phyloP scores from a whole-genome alignment of 1,140 invertebrate genomes.

The Drosophila ambigua region DNA sequence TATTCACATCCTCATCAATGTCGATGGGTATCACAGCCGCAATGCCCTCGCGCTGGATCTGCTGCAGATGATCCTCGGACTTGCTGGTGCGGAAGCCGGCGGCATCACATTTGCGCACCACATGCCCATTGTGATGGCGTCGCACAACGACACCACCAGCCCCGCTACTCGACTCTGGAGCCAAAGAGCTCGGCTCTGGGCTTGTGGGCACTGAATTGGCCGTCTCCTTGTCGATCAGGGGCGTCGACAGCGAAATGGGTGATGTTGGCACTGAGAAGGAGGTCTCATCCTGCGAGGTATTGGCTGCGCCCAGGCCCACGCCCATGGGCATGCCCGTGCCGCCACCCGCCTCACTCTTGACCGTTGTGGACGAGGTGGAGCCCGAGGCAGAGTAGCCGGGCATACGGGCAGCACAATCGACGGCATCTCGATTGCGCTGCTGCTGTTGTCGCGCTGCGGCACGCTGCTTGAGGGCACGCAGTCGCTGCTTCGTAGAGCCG shows the following conservation, averaged over 20 bases:
- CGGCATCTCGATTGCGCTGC: slow-evolving; percentile 62
- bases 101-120: slow-evolving; percentile 80
- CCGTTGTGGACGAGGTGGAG: slow-evolving; percentile 74
- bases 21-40: slow-evolving; percentile 92
- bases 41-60: slow-evolving; percentile 83
- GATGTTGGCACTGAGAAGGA: slow-evolving; percentile 83
- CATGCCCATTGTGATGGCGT: slow-evolving; percentile 72
- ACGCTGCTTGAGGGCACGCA: slow-evolving; percentile 74
- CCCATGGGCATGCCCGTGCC: slow-evolving; percentile 20
- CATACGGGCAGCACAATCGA: slow-evolving; percentile 58
- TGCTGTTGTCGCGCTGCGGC: slow-evolving; percentile 55
- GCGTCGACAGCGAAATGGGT: slow-evolving; percentile 78
- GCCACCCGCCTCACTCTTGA: slow-evolving; percentile 66
- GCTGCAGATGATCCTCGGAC: slow-evolving; percentile 93
- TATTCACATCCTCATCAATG: slow-evolving; percentile 96
- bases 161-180: slow-evolving; percentile 82
- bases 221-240: slow-evolving; percentile 78
- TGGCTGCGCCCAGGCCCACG: slow-evolving; percentile 32
- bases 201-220: slow-evolving; percentile 92
- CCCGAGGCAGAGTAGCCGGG: slow-evolving; percentile 55
- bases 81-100: slow-evolving; percentile 89
- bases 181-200: slow-evolving; percentile 86
- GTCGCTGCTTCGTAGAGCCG: slow-evolving; percentile 71
- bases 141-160: slow-evolving; percentile 80
- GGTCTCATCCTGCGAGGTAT: slow-evolving; percentile 76